A percentile compares a stretch with the other conserved stretches of the same genome.
phyloP scores from a whole-genome alignment of 35 echinoderm and acorn worm genomes.

The Heliocidaris erythrogramma region DNA sequence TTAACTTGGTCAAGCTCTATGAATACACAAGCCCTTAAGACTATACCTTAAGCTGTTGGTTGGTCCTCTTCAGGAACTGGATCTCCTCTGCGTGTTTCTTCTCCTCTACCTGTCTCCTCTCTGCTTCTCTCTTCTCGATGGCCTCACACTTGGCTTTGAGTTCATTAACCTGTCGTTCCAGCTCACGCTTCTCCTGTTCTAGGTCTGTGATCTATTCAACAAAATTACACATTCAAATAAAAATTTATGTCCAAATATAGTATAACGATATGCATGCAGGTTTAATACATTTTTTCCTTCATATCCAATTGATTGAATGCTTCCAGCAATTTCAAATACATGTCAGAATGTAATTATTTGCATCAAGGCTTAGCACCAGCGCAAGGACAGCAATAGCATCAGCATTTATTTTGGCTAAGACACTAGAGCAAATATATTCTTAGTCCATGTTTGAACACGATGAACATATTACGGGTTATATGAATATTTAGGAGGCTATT shows the following conservation, averaged over 20 bases:
- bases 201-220: constrained; percentile 82
- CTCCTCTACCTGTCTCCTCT: constrained; percentile 94
- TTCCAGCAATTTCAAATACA: no score
- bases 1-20: no score
- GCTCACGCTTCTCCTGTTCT: constrained; percentile 90
- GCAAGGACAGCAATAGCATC: no score
- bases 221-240: not conserved
- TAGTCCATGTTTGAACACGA: no score
- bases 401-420: no score
- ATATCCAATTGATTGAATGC: not conserved
- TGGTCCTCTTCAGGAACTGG: constrained; percentile 98
- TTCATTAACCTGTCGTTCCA: constrained; percentile 97
- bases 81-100: constrained; percentile 99
- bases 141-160: constrained; percentile 99
- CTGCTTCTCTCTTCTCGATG: constrained; percentile 97
- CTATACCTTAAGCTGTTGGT: constrained; percentile 96
- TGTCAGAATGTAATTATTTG: no score
- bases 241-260: no score
- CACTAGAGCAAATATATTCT: no score
- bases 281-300: not conserved
- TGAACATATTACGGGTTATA: no score
- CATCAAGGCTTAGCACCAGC: no score
- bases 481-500: no score
- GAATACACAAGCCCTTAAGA: not conserved
- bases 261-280: no score